Base-by-base conservation (phyloP, 1,140 invertebrate genomes). In the Chymomyza costata region DNA sequence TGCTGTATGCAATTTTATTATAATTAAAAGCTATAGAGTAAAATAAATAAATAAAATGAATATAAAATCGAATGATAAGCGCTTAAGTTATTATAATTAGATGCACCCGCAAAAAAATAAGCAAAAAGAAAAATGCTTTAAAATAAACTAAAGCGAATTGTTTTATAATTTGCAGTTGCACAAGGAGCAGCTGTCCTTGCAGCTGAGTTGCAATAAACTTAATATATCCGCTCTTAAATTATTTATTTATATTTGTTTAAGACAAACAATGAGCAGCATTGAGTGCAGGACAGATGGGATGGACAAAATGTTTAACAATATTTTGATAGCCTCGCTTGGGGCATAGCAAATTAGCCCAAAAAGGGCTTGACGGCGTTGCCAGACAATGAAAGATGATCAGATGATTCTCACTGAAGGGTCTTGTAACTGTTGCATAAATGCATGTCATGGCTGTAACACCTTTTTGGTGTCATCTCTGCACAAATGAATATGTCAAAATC, bases 31-130 rank as follows among this genome's bases (percentile, higher is more conserved):
- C 1, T 14, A 15, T 5, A 8, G 28, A 31, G 15, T 11, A 6
- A 15, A 15, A n/a, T 1, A 11, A 10, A n/a, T 38, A 60, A 38
- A 39, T 56, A 52, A 57, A 18, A 25, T 32, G 59, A 64, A 55
- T 51, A n/a, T n/a, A n/a, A n/a, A n/a, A n/a, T n/a, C n/a, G n/a
- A n/a, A n/a, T n/a, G n/a, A n/a, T n/a, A 35, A 38, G 62, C 46
- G 51, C 37, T 28, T 61, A 76, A 78, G 80, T 78, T 78, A 78
- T 78, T 78, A 78, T 78, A 78, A 78, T 78, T 80, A 80, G 81
- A 78, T 78, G 73, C 73, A 78, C 73, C 73, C 74, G 73, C 73
- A 3, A 13, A 6, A 8, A 13, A 34, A 13, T n/a, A 3, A 13
- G 13, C 13, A 28, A 6, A 5, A 28, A 28, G 25, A 28, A 28